phyloP scores from a whole-genome alignment of 2,113 vertebrate species.

The Danionella cerebrum region DNA sequence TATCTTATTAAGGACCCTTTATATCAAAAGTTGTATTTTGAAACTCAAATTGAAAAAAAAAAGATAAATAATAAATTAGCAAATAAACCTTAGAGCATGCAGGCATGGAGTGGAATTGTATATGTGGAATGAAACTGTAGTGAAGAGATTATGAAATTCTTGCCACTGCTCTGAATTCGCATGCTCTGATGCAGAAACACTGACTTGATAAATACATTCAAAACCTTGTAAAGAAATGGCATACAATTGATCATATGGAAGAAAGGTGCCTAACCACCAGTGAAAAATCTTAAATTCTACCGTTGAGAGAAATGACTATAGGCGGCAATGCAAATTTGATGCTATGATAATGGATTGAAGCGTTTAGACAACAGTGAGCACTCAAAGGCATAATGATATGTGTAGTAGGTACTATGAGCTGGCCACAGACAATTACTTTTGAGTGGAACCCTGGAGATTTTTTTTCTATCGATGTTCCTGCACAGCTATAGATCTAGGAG shows the following conservation, averaged over 20 bases:
- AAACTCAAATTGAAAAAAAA: too few relatives aligned
- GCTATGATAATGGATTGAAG: not conserved
- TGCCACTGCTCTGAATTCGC: not conserved
- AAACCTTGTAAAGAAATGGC: not conserved
- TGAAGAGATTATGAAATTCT: too few relatives aligned
- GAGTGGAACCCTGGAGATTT: not conserved
- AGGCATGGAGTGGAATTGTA: too few relatives aligned
- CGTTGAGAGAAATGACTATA: constrained; percentile 4
- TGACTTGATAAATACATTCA: not conserved
- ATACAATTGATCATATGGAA: not conserved
- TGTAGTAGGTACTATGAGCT: not conserved
- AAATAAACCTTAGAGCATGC: too few relatives aligned
- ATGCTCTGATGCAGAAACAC: not conserved
- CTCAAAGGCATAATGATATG: not conserved
- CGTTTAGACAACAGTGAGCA: not conserved
- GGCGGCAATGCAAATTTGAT: not conserved
- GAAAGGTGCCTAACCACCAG: not conserved
- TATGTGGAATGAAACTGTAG: too few relatives aligned
- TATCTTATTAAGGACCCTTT: too few relatives aligned
- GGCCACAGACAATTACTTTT: not conserved
- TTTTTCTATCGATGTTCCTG: not conserved
- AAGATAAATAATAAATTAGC: too few relatives aligned
- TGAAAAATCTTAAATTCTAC: not conserved
- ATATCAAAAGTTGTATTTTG: too few relatives aligned
- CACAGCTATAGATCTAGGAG: not conserved